phyloP scores from a whole-genome alignment of 2,113 vertebrate species.

The Neolamprologus kungweensis region DNA sequence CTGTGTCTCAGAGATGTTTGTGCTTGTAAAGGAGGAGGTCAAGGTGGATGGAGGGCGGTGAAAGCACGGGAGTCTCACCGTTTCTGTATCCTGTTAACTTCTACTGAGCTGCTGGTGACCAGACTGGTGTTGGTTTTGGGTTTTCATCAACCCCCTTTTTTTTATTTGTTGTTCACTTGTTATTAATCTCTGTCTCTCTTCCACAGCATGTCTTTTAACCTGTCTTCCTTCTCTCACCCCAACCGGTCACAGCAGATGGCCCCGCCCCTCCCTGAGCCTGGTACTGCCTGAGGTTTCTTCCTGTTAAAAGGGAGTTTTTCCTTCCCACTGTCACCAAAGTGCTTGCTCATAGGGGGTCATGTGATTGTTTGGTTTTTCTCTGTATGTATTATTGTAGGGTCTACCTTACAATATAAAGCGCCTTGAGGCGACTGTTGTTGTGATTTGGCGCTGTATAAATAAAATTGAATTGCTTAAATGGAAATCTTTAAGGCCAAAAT shows the following conservation, averaged over 20 bases:
- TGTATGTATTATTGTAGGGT: neutral
- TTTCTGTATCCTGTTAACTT: neutral
- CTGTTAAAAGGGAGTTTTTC: neutral
- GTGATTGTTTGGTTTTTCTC: neutral
- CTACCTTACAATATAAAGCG: neutral
- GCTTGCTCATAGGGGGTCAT: neutral
- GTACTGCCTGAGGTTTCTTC: neutral
- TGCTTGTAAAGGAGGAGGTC: neutral
- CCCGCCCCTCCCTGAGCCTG: too few species aligned
- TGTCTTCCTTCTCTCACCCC: too few species aligned
- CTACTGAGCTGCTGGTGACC: neutral
- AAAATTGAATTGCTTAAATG: neutral
- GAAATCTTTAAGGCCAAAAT: neutral
- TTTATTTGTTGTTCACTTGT: neutral
- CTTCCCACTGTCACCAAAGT: neutral
- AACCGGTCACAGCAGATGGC: too few species aligned
- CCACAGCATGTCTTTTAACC: too few species aligned
- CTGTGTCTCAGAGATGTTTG: neutral
- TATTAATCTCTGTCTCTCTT: too few species aligned
- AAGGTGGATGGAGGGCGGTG: neutral
- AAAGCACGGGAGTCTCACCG: neutral
- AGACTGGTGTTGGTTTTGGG: neutral
- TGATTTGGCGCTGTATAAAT: neutral
- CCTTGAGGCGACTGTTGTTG: neutral
- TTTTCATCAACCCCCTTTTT: neutral